A percentile compares a stretch with the other conserved stretches of the same genome.
phyloP scores from a whole-genome alignment of 1,140 invertebrate species.

The Brachionus plicatilis region DNA sequence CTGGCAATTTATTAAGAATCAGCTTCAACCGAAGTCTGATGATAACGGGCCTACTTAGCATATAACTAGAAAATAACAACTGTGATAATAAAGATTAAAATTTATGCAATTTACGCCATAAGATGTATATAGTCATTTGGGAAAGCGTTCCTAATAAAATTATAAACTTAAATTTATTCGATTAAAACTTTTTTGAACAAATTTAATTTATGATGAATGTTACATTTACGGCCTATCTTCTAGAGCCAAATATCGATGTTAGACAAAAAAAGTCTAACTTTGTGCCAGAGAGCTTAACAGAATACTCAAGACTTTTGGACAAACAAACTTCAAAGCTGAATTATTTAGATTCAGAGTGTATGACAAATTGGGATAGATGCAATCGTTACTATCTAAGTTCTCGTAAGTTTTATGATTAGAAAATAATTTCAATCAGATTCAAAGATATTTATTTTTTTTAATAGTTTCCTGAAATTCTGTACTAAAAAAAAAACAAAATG shows the following conservation, averaged over 20 bases:
- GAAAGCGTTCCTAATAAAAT: background rate
- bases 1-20: background rate
- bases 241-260: background rate
- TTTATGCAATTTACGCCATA: background rate
- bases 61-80: background rate
- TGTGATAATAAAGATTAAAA: background rate
- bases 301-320: background rate
- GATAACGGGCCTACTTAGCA: background rate
- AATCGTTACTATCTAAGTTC: background rate
- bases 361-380: slow-evolving; percentile 7
- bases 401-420: background rate
- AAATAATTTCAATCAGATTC: background rate
- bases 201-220: background rate
- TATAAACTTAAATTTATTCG: background rate
- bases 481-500: background rate
- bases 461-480: background rate
- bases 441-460: background rate
- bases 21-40: background rate
- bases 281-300: background rate
- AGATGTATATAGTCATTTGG: background rate
- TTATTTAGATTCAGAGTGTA: background rate
- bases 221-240: background rate
- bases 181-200: background rate
- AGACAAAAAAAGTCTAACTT: background rate
- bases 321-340: background rate